Evolutionary conservation across 2,888 invertebrate species (phyloP), one percentile per base, ranked within the genome.

Genomic region (Brachyptera risi): DNA sequence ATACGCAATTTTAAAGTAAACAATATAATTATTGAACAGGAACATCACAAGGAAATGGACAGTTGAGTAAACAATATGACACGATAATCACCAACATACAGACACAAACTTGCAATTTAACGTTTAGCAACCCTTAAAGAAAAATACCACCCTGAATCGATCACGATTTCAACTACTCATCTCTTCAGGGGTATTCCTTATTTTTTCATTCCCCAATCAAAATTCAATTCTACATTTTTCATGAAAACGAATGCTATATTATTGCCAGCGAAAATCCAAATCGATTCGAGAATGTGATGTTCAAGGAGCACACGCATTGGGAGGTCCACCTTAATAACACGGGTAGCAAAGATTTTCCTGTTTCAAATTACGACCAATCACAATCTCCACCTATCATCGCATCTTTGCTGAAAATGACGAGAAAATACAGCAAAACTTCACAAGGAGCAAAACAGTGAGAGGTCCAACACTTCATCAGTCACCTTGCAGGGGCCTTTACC

Each of bases 31-130:
- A 2, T 44, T 51, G 51, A 51, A 31, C 27, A n/a, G 15, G 11
- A 17, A 51, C 27, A 31, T 51, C 31, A 51, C 51, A 51, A n/a
- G 15, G 11, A 17, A 51, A 51, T 51, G 51, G 51, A 9, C 15
- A 21, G 51, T 54, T 54, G 37, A 2, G 54, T 54, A 54, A 54
- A 54, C 54, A 54, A 54, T 35, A 35, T 54, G 54, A 54, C 23
- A 54, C 37, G 37, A 37, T 54, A 35, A 54, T 54, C 37, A 23
- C n/a, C 54, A 1, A 37, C 54, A 21, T 23, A 2, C 47, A 7
- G 31, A 47, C 1, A 24, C 23, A 24, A 23, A n/a, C 44, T 19
- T 11, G 9, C 15, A 19, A 2, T 19, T 4, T 24, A 47, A 47
- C n/a, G 24, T 23, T 47, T 17, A 24, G 4, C 24, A 47, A 47